Conservation (phyloP, 2,888 invertebrate species). For the Leptopilina drosophilae region DNA sequence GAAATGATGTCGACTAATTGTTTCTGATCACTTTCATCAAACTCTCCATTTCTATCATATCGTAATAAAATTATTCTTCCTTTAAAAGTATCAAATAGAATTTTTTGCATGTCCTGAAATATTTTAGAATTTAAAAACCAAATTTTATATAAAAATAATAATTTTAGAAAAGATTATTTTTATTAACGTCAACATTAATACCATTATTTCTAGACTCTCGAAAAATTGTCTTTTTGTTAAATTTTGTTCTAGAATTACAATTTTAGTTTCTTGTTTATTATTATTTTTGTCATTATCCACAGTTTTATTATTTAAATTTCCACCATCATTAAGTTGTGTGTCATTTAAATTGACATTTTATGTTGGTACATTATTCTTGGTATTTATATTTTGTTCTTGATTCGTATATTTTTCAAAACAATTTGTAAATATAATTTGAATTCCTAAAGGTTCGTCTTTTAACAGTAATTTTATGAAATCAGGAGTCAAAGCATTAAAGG, state of each 20-base stretch:
- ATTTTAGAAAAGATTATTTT: neutral
- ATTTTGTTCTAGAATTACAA: no score
- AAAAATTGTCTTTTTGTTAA: neutral
- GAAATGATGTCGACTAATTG: neutral
- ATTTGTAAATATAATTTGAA: neutral
- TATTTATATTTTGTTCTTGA: neutral
- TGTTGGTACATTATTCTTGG: neutral
- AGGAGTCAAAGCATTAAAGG: neutral
- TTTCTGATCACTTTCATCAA: neutral
- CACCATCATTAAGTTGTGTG: neutral
- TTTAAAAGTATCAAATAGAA: slow-evolving; percentile 4
- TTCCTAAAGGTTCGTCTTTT: neutral
- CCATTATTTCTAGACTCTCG: neutral
- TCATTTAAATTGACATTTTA: neutral
- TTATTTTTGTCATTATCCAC: neutral
- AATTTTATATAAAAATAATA: no score
- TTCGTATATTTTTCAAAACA: neutral
- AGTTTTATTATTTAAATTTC: neutral
- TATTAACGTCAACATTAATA: neutral
- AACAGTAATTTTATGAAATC: neutral
- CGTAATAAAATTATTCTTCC: neutral
- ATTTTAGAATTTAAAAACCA: neutral
- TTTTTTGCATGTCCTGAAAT: neutral
- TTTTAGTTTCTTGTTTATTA: no score
- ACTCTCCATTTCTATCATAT: neutral